Conservation (phyloP, 2,797 vertebrate species). For the Fringilla coelebs region DNA sequence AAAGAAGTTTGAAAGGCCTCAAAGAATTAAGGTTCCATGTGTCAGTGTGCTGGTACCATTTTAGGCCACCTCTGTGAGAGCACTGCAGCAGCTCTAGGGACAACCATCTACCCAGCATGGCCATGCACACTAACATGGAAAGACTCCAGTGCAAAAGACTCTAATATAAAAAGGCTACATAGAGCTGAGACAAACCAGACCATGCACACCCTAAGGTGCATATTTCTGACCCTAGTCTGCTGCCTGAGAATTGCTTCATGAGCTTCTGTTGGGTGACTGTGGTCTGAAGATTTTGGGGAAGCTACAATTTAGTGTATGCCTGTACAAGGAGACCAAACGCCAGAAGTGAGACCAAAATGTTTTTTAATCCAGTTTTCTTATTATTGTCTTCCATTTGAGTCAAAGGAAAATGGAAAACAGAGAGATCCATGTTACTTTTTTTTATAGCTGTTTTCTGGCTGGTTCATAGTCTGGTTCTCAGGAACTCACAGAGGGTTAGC, state of each 20-base stretch:
- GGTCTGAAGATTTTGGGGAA: background rate
- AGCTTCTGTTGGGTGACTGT: background rate
- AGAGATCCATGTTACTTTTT: background rate
- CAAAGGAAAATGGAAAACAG: constrained; percentile 27
- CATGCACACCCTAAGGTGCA: rapidly evolving
- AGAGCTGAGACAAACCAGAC: background rate
- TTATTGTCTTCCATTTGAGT: background rate
- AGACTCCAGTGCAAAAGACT: background rate
- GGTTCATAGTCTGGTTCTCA: background rate
- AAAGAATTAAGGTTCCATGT: background rate
- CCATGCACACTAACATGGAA: background rate
- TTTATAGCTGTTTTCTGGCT: background rate
- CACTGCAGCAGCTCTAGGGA: background rate
- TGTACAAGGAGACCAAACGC: background rate
- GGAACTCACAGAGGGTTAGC: background rate
- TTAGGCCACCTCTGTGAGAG: background rate
- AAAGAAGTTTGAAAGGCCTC: background rate
- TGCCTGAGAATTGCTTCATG: background rate
- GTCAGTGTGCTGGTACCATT: background rate
- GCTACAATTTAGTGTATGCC: background rate
- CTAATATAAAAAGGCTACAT: background rate
- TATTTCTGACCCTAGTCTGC: background rate
- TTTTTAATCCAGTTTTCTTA: background rate
- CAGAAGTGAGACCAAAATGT: background rate
- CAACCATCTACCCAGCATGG: background rate